Base-by-base conservation (phyloP, 2,888 invertebrate genomes). In the Oxyscelio sp. region DNA sequence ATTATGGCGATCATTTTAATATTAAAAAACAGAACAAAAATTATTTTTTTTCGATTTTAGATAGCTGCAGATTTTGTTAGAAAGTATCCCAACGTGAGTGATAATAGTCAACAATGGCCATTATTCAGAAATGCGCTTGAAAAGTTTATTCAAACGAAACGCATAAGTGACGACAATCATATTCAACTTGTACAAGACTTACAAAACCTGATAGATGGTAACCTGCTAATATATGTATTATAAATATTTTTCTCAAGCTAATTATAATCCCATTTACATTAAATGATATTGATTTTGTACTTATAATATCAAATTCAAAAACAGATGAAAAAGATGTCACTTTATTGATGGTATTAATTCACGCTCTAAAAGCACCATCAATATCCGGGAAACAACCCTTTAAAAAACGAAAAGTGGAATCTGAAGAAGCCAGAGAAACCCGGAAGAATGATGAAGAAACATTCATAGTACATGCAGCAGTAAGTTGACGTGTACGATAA, bases 141-240 rank as follows among this genome's bases (percentile, higher is more conserved):
- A 17, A 71, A 71, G 40, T 71, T 58, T 34, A 43, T 71, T 15
- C 2, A 2, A 1, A 31, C 70, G 13, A 61, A 61, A 61, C 61
- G 61, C n/a, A 5, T 61, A 15, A 1, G 2, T 1, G 24, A 61
- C 9, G 61, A 61, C 13, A 43, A 61, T 43, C 22, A 6, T 15
- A 2, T 22, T 21, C n/a, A 1, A 22, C 43, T 43, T 40, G 13
- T n/a, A 34, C 19, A 24, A 22, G 15, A 24, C 4, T 34, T 61
- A 9, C 40, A 61, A 43, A 4, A 61, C 13, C 19, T 61, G 40
- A 5, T 21, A 61, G n/a, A 43, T 61, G 61, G 61, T 61, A 61
- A 34, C 27, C 6, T 27, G 6, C 27, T n/a, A n/a, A n/a, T n/a
- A n/a, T n/a, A n/a, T n/a, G n/a, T n/a, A n/a, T n/a, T n/a, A n/a